Base-by-base conservation (phyloP, 1,140 invertebrate species). In the Dendroctonus valens region DNA sequence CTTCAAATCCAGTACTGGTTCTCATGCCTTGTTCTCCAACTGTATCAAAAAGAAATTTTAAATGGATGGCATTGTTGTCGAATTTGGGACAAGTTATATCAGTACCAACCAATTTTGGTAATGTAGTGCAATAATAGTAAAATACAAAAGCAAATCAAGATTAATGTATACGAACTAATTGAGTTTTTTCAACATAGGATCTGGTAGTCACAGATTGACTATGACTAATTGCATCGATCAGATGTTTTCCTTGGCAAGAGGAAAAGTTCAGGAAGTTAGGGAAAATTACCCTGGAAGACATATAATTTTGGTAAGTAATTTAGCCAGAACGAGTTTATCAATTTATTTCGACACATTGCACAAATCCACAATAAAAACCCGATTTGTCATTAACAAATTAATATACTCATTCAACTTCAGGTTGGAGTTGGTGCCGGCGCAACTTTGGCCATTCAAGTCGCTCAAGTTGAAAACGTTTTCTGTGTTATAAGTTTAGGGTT, bases 401-500 rank as follows among this genome's bases (percentile, higher is more conserved):
- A 55, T 55, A 0, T 9, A 26, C 26, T 26, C 1, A 26, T 26
- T 26, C 26, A 26, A 26, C 26, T 59, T 48, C 37, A 65, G 62
- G 77, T 92, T 59, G 92, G 92, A 9, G 90, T 91, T 75, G 88
- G 89, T 72, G 83, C 86, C 51, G 91, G 90, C 8, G 84, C 90
- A 44, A 81, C 90, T 0, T 77, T 94, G 40, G 91, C 91, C 14
- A 81, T 86, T 65, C 87, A 89, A 79, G 80, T 87, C 9, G 85
- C 85, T 15, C 81, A 86, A 70, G 78, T 86, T 63, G 86, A 88
- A 69, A 80, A 82, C 39, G 86, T 93, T n/a, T 83, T 84, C 7
- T 90, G 89, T 55, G 85, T 92, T 15, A 82, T 94, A 7, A 92
- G 90, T 76, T 80, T 94, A 42, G 92, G 92, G 0, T 93, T 93